These are phyloP conservation scores for Thalassaphorura encarpata DNA, from an alignment of 1,140 invertebrate genomes.

Conservation along the genomic window DNA sequence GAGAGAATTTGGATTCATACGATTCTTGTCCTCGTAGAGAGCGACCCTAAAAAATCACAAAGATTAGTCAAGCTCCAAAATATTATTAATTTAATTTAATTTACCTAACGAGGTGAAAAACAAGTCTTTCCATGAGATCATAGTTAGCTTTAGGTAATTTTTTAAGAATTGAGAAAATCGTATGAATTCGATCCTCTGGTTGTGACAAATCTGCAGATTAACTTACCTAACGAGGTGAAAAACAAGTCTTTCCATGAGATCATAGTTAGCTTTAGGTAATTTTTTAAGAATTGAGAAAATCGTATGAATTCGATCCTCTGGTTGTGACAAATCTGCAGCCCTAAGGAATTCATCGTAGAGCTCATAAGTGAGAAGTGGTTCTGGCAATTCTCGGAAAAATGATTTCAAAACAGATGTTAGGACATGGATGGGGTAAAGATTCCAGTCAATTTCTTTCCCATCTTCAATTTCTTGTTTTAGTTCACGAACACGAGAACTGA, in stretches of 20 bases:
- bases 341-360: conserved; percentile 88
- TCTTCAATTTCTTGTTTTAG: conserved; percentile 62
- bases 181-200: conserved; percentile 66
- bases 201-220: conserved; percentile 43
- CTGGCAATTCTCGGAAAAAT: conserved; percentile 75
- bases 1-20: conserved; percentile 82
- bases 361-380: conserved; percentile 85
- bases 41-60: conserved; percentile 50
- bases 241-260: conserved; percentile 81
- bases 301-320: conserved; percentile 68
- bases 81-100: not conserved
- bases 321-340: conserved; percentile 68
- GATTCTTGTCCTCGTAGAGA: conserved; percentile 73
- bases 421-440: conserved; percentile 73
- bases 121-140: conserved; percentile 54
- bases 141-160: conserved; percentile 82
- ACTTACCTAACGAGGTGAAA: conserved; percentile 75
- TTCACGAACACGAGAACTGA: conserved; percentile 61
- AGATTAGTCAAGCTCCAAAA: not conserved
- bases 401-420: conserved; percentile 81
- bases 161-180: conserved; percentile 74
- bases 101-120: conserved; percentile 80
- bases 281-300: conserved; percentile 79
- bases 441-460: conserved; percentile 52
- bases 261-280: conserved; percentile 77